These are phyloP conservation scores for Anneissia japonica DNA, from an alignment of 35 echinoderm and acorn worm genomes.

Conservation along the genomic window DNA sequence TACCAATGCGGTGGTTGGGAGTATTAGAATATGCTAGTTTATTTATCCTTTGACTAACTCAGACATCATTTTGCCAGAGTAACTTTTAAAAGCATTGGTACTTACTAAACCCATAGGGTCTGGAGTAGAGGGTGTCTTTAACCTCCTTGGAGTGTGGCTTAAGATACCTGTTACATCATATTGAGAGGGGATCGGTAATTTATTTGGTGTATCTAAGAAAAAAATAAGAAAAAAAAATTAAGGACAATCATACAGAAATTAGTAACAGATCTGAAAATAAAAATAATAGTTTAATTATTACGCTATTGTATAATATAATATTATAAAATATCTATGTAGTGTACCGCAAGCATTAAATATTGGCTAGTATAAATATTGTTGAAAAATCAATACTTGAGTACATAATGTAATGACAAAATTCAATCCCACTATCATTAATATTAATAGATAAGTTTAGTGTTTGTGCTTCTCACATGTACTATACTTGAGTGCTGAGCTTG, in stretches of 20 bases:
- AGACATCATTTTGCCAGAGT: not conserved
- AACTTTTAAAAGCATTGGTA: too few species aligned
- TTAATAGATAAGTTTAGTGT: not conserved
- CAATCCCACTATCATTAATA: not conserved
- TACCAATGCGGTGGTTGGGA: not conserved
- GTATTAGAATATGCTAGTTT: not conserved
- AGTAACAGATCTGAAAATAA: too few species aligned
- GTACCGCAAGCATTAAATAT: not conserved
- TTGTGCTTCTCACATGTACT: conserved; percentile 51
- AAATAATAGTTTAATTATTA: not conserved
- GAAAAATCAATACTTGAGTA: not conserved
- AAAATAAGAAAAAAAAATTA: too few species aligned
- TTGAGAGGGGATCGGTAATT: conserved; percentile 43
- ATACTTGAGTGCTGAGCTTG: conserved; percentile 38
- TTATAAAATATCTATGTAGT: not conserved
- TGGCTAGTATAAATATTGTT: not conserved
- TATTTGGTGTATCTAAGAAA: conserved; percentile 29
- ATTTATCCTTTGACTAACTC: not conserved
- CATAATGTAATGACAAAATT: not conserved
- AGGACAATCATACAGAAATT: too few species aligned
- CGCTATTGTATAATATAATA: not conserved
- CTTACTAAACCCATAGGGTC: conserved; percentile 49
- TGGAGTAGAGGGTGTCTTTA: not conserved
- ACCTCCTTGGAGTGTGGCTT: conserved; percentile 37
- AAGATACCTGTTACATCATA: conserved; percentile 46